A percentile compares a stretch with the other conserved stretches of the same genome.
These are phyloP conservation scores for Fringilla coelebs DNA, from an alignment of 2,797 vertebrate genomes.

Conservation along the genomic window DNA sequence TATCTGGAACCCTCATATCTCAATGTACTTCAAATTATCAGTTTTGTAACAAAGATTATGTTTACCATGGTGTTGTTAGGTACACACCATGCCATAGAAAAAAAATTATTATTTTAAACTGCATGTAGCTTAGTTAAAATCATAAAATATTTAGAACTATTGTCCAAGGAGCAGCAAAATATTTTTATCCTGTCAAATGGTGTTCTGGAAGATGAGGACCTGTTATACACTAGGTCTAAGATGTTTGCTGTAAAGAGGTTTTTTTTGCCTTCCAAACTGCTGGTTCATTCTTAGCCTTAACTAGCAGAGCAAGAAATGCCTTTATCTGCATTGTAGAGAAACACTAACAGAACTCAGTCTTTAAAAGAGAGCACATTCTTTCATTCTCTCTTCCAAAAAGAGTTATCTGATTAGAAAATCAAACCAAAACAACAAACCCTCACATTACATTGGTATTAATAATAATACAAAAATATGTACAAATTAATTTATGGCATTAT, in stretches of 20 bases:
- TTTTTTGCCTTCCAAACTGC: neutral
- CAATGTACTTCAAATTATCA: neutral
- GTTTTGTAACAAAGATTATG: neutral
- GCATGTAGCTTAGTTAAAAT: neutral
- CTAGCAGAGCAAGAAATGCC: neutral
- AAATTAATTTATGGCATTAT: neutral
- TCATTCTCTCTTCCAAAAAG: neutral
- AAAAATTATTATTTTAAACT: neutral
- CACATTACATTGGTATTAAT: neutral
- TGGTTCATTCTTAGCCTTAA: neutral
- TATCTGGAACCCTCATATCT: neutral
- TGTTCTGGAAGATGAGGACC: neutral
- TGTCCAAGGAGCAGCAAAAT: neutral
- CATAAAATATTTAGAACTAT: neutral
- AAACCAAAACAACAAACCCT: neutral
- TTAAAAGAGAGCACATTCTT: neutral
- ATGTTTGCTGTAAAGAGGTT: neutral
- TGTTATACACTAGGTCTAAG: neutral
- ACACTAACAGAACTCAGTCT: neutral
- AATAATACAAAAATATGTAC: neutral
- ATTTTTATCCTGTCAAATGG: neutral
- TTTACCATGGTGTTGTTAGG: neutral
- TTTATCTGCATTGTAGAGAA: neutral
- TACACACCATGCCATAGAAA: accelerated
- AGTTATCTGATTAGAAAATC: neutral